phyloP scores from a whole-genome alignment of 2,113 vertebrate genomes.

The Patagioenas fasciata region DNA sequence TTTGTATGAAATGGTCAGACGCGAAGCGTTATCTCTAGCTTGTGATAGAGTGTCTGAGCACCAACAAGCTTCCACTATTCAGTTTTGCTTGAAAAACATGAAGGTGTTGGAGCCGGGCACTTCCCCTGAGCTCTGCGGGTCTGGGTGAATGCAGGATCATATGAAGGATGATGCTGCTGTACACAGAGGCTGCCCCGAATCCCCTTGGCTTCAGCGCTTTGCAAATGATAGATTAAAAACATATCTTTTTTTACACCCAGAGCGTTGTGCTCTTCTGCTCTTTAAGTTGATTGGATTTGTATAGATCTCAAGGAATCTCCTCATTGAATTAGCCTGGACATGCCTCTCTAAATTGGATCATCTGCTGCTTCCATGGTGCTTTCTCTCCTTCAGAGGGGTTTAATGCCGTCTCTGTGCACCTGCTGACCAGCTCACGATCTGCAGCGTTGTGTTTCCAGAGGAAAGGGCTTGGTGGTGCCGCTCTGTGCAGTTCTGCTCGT shows the following conservation, averaged over 20 bases:
- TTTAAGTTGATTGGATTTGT: constrained; percentile 57
- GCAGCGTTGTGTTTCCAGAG: not conserved
- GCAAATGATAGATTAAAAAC: not conserved
- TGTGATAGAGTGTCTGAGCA: not conserved
- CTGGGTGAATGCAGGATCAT: not conserved
- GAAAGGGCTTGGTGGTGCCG: not conserved
- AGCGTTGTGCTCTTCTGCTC: not conserved
- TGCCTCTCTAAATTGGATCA: constrained; percentile 62
- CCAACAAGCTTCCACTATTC: not conserved
- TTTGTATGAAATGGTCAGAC: not conserved
- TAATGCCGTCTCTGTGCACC: constrained; percentile 1
- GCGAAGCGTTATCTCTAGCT: not conserved
- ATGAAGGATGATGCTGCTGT: not conserved
- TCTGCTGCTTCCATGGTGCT: not conserved
- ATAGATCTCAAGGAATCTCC: constrained; percentile 43
- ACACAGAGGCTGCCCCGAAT: not conserved
- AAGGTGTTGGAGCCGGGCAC: not conserved
- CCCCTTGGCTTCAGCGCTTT: not conserved
- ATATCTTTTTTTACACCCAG: not conserved
- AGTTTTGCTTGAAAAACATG: not conserved
- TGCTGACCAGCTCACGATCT: constrained; percentile 14
- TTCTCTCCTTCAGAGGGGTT: constrained; percentile 51
- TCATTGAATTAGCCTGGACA: constrained; percentile 58
- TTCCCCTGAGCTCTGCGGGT: not conserved
- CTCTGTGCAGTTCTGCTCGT: not conserved